Evolutionary conservation across 2,113 vertebrate genomes (phyloP).

Genomic region (Cathartes aura): DNA sequence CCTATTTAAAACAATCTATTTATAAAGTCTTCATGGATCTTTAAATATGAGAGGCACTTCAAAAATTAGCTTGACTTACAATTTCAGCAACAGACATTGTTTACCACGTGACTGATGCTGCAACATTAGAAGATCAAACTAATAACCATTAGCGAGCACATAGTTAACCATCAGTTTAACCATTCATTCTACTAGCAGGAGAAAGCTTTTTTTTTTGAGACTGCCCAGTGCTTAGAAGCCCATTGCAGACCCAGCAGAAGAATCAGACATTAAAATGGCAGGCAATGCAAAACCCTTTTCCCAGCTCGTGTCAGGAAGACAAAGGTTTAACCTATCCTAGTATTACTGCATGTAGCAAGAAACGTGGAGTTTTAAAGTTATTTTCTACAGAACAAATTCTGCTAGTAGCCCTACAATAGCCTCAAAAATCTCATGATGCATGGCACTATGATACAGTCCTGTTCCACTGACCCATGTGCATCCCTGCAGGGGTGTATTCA

Average conservation of each 20-base stretch:
- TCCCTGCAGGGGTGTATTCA: neutral
- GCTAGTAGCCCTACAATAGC: neutral
- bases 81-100: neutral
- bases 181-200: neutral
- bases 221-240: neutral
- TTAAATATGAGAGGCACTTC: conserved; percentile 14
- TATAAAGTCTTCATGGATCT: conserved; percentile 31
- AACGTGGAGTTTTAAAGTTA: neutral
- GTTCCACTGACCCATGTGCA: neutral
- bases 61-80: conserved; percentile 4
- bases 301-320: neutral
- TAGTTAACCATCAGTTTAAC: neutral
- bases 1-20: conserved; percentile 50
- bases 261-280: neutral
- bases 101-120: neutral
- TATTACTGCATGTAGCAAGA: neutral
- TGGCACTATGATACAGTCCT: neutral
- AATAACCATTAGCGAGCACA: neutral
- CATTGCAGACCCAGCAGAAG: neutral
- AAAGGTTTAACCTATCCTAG: neutral
- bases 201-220: neutral
- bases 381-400: neutral
- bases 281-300: neutral
- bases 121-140: neutral
- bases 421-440: neutral